Evolutionary conservation across 2,888 invertebrate genomes (phyloP).

Genomic region (Eremobia ochroleuca): DNA sequence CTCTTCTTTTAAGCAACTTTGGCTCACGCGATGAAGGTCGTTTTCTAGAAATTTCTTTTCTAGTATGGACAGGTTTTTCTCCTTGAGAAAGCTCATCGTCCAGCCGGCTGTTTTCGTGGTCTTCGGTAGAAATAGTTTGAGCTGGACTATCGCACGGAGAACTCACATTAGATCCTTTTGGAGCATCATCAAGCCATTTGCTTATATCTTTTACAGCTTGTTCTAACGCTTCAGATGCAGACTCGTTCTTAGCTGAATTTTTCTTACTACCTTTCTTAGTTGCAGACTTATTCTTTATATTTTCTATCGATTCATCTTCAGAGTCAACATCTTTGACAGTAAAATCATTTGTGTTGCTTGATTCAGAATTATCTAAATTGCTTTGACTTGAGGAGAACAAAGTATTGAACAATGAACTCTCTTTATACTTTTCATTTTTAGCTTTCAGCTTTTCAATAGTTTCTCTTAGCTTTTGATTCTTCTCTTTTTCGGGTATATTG

Average conservation of each 20-base stretch:
- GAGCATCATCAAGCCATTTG: conserved; percentile 97
- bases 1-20: conserved; percentile 90
- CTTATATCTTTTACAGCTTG: conserved; percentile 96
- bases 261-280: conserved; percentile 85
- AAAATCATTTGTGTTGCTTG: conserved; percentile 74
- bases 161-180: conserved; percentile 94
- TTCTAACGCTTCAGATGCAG: conserved; percentile 89
- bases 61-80: conserved; percentile 79
- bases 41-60: conserved; percentile 88
- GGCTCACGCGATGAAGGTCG: conserved; percentile 86
- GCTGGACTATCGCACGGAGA: conserved; percentile 95
- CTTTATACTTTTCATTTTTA: conserved; percentile 91
- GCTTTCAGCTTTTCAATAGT: conserved; percentile 93
- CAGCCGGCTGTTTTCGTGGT: conserved; percentile 88
- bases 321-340: conserved; percentile 72
- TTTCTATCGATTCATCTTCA: conserved; percentile 73
- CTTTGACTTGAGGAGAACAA: conserved; percentile 78
- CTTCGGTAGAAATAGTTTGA: conserved; percentile 92
- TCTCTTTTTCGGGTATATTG: conserved; percentile 85
- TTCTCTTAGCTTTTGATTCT: conserved; percentile 89
- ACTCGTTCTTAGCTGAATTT: conserved; percentile 89
- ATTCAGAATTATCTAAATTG: conserved; percentile 74
- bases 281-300: conserved; percentile 74
- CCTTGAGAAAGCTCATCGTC: conserved; percentile 85
- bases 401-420: conserved; percentile 79